Percentiles rank a stretch among this genome's conserved stretches.
Evolutionary conservation across 2,888 invertebrate genomes (phyloP).

Genomic region (Rotaria sp.): DNA sequence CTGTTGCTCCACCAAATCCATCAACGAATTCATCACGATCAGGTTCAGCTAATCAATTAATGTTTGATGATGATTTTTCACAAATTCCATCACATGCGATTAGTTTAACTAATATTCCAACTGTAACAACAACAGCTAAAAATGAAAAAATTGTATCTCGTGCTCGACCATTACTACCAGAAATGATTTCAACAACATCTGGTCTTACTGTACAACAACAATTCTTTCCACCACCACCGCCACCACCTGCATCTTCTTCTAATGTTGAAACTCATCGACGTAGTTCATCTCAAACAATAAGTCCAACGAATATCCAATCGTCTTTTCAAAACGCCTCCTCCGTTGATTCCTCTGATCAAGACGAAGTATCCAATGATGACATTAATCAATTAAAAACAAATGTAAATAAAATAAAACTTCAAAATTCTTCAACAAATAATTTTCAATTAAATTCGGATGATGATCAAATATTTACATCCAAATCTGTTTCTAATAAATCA

Average conservation of each 20-base stretch:
- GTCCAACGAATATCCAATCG: background rate
- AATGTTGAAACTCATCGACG: background rate
- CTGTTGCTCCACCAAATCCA: background rate
- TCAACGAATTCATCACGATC: background rate
- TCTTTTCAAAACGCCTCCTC: background rate
- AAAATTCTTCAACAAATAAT: background rate
- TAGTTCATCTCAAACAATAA: background rate
- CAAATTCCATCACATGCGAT: background rate
- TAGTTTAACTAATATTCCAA: conserved; percentile 10
- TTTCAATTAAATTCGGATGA: background rate
- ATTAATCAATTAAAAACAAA: background rate
- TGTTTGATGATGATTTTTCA: conserved; percentile 24
- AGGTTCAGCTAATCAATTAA: background rate
- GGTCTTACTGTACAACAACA: background rate
- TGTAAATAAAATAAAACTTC: background rate
- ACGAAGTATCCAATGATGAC: background rate
- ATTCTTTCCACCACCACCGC: background rate
- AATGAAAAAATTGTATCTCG: background rate
- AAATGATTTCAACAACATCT: background rate
- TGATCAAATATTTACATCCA: background rate
- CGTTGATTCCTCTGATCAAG: background rate
- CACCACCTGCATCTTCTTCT: background rate
- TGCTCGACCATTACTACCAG: background rate
- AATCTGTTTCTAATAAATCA: background rate
- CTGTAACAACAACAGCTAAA: background rate